Evolutionary conservation across 2,113 vertebrate species (phyloP).

Genomic region (Phoxinus phoxinus): DNA sequence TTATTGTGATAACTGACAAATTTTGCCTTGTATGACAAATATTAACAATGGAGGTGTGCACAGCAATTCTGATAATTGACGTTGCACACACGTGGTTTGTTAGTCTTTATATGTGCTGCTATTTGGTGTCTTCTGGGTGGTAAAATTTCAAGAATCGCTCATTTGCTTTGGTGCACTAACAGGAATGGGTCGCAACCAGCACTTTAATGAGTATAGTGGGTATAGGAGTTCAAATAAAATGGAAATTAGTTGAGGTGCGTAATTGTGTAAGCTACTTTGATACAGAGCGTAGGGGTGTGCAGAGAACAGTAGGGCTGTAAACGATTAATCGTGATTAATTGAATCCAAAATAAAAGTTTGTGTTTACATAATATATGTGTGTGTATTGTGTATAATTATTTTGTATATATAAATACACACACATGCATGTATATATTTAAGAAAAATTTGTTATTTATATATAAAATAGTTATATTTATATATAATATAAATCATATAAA

Average conservation of each 20-base stretch:
- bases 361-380: no score
- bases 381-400: no score
- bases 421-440: no score
- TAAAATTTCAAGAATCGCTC: not conserved
- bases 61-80: not conserved
- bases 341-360: no score
- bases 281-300: not conserved
- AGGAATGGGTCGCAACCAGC: not conserved
- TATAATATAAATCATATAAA: no score
- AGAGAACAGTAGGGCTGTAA: not conserved
- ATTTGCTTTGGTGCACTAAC: not conserved
- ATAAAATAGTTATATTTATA: no score
- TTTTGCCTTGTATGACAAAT: not conserved
- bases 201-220: not conserved
- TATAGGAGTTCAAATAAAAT: not conserved
- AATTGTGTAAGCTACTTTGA: not conserved
- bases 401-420: no score
- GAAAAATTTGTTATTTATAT: no score
- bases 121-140: not conserved
- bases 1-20: slow-evolving; percentile 11
- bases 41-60: not conserved
- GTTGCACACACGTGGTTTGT: not conserved
- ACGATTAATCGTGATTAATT: no score
- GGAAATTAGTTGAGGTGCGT: not conserved
- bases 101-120: no score